phyloP scores from a whole-genome alignment of 2,888 invertebrate genomes.

The Ectemnius lituratus region DNA sequence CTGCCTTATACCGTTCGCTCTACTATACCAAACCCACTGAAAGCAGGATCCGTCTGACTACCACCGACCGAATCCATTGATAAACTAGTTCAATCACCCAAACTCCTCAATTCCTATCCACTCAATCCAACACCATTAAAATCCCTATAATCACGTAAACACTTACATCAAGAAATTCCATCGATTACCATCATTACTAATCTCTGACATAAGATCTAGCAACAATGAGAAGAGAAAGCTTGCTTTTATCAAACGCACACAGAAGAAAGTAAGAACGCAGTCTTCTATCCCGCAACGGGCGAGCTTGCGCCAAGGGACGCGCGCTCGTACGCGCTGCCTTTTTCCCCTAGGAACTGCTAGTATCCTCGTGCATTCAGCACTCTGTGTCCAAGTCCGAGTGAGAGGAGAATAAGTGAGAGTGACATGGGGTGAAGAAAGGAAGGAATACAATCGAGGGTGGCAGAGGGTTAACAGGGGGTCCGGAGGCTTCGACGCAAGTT shows the following conservation, averaged over 20 bases:
- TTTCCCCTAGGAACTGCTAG: conserved; percentile 36
- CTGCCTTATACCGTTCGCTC: no score
- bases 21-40: no score
- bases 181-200: background rate
- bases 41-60: background rate
- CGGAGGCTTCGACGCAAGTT: conserved; percentile 63
- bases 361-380: conserved; percentile 42
- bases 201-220: background rate
- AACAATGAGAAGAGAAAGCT: background rate
- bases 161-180: background rate
- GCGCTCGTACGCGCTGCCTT: conserved; percentile 16
- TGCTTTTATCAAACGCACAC: background rate
- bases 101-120: background rate
- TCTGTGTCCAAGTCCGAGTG: background rate
- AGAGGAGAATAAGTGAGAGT: background rate
- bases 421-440: background rate
- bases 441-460: background rate
- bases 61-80: background rate
- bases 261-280: background rate
- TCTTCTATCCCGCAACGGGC: conserved; percentile 13
- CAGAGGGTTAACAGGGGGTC: background rate
- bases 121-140: no score
- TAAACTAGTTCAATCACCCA: background rate
- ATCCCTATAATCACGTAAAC: no score
- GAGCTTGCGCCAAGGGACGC: conserved; percentile 33